Conservation (phyloP, 2,888 invertebrate genomes). For the Synanthedon andrenaeformis region DNA sequence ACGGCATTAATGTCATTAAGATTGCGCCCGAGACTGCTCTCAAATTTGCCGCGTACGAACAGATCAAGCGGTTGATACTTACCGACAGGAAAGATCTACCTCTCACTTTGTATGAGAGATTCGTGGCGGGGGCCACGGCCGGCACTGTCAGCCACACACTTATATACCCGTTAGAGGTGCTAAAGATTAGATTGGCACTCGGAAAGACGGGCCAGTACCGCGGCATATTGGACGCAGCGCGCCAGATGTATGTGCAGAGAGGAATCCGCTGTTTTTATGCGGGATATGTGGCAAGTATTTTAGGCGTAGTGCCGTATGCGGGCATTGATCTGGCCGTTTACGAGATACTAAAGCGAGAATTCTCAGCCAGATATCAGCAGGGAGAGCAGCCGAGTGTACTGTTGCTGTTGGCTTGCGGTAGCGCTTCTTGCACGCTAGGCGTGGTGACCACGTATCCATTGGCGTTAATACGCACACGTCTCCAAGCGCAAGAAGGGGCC, state of each 20-base stretch:
- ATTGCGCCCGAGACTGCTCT: slow-evolving; percentile 98
- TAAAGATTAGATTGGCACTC: slow-evolving; percentile 96
- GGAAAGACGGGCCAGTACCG: slow-evolving; percentile 94
- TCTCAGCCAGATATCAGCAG: slow-evolving; percentile 80
- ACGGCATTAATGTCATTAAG: slow-evolving; percentile 97
- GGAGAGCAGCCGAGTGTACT: slow-evolving; percentile 88
- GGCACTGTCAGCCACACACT: slow-evolving; percentile 95
- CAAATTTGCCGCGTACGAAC: slow-evolving; percentile 99
- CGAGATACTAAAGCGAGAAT: slow-evolving; percentile 95
- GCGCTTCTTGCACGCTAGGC: slow-evolving; percentile 93
- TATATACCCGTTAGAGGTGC: slow-evolving; percentile 98
- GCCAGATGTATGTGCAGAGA: slow-evolving; percentile 82
- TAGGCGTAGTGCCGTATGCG: slow-evolving; percentile 98
- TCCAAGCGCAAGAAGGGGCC: slow-evolving; percentile 84
- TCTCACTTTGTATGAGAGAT: slow-evolving; percentile 89
- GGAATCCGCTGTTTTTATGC: slow-evolving; percentile 92
- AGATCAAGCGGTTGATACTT: slow-evolving; percentile 89
- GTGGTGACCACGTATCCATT: slow-evolving; percentile 98
- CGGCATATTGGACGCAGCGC: slow-evolving; percentile 89
- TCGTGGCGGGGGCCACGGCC: slow-evolving; percentile 94
- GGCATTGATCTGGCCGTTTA: slow-evolving; percentile 99
- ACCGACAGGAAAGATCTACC: slow-evolving; percentile 79
- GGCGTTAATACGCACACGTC: slow-evolving; percentile 91
- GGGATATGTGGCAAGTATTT: slow-evolving; percentile 97
- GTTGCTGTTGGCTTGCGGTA: slow-evolving; percentile 90